Conservation (phyloP, 2,797 vertebrate species). For the Gallinago solitaria region DNA sequence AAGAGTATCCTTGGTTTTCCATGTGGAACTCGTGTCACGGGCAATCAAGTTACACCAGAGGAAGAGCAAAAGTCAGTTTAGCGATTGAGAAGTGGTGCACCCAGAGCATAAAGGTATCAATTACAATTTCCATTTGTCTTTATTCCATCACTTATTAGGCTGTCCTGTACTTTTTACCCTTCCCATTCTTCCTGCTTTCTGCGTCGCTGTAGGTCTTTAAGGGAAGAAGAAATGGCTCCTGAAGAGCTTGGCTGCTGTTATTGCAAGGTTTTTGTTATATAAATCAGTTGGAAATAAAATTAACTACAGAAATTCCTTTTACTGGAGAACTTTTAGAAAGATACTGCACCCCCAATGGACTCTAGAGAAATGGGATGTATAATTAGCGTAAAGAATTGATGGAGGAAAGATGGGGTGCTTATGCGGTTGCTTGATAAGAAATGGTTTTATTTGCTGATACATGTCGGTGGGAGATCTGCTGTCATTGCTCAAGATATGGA, state of each 20-base stretch:
- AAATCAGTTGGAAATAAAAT: not conserved
- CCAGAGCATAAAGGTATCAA: not conserved
- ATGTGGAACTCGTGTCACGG: fast-evolving
- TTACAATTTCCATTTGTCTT: not conserved
- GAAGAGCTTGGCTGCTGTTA: not conserved
- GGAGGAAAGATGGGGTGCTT: not conserved
- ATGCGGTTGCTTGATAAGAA: not conserved
- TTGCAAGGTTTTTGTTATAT: not conserved
- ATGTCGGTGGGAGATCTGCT: not conserved
- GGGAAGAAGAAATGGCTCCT: not conserved
- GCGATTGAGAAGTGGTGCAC: not conserved
- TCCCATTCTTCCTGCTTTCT: not conserved
- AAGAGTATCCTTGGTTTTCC: not conserved
- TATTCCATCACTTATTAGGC: not conserved
- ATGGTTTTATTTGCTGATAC: slow-evolving; percentile 9
- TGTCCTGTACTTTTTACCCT: not conserved
- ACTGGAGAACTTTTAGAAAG: not conserved
- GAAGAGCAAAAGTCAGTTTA: not conserved
- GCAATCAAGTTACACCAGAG: not conserved
- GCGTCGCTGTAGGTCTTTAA: not conserved
- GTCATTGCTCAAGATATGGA: not conserved
- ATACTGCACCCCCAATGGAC: not conserved
- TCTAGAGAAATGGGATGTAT: not conserved
- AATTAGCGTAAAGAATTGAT: not conserved
- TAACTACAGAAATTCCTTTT: not conserved